Evolutionary conservation across 2,888 invertebrate species (phyloP), one percentile per base, ranked within the genome.

Genomic region (Pyrrhosoma nymphula): DNA sequence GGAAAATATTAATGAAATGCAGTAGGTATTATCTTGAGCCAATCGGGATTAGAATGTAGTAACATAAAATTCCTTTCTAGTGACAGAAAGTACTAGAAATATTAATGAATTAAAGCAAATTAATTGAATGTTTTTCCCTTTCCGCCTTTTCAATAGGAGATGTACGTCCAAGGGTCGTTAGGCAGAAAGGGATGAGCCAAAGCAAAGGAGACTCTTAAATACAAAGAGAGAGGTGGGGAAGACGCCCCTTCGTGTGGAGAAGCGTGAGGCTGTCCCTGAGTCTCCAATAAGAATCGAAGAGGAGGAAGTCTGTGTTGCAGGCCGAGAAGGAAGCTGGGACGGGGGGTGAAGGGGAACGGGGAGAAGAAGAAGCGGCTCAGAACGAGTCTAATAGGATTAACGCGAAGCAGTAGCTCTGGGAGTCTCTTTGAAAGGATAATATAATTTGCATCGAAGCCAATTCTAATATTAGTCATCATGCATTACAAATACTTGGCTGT

Each of bases 201-300:
- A 47, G 88, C 88, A 47, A 88, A 14, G 18, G 88, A 88, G 23
- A 18, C 12, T 26, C 8, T 4, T 10, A 88, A 88, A 39, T 3
- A 88, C 39, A 18, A 35, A 88, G 88, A 18, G 63, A n/a, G 20
- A 63, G 6, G 69, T 0, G 3, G 60, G 60, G 60, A 14, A 60
- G 20, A 20, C 60, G 60, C 16, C 6, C 60, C 60, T 20, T 60
- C 20, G 16, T 60, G 60, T 47, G 60, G 69, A 26, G 69, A 69
- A n/a, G 8, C n/a, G 30, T 16, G 63, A 91, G 69, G 18, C 56
- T 30, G 60, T n/a, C n/a, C n/a, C n/a, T n/a, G n/a, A n/a, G n/a
- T n/a, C n/a, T n/a, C n/a, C n/a, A n/a, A n/a, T n/a, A n/a, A n/a
- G 39, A 91, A 63, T 91, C 23, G 63, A 63, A 35, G 63, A 63